These are phyloP conservation scores for Gila robusta DNA, from an alignment of 2,797 vertebrate genomes.

Conservation along the genomic window DNA sequence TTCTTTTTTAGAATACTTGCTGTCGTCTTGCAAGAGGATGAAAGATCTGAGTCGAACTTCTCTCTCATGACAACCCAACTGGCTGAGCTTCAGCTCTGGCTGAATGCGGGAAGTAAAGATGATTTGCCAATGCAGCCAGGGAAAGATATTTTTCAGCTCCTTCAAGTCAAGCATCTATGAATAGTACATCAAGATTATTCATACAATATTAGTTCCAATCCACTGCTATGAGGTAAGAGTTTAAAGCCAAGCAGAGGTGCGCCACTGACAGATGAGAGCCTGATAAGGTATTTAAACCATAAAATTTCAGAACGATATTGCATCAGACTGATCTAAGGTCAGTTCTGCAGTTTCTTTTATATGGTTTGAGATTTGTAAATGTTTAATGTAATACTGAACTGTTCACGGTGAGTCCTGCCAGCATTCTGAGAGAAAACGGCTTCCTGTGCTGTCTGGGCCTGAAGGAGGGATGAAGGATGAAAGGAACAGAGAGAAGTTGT, in stretches of 20 bases:
- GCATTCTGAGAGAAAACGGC: slow-evolving; percentile 8
- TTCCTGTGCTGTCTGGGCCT: slow-evolving; percentile 16
- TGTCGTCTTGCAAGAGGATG: slow-evolving; percentile 27
- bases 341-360: slow-evolving; percentile 34
- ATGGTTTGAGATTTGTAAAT: slow-evolving; percentile 34
- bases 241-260: not conserved
- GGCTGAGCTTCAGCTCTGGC: slow-evolving; percentile 28
- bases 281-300: slow-evolving; percentile 4
- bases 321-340: slow-evolving; percentile 28
- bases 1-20: slow-evolving; percentile 30
- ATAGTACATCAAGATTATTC: slow-evolving; percentile 55
- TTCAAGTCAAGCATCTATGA: slow-evolving; percentile 48
- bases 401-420: slow-evolving; percentile 29
- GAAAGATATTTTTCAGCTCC: slow-evolving; percentile 40
- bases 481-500: slow-evolving; percentile 20
- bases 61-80: slow-evolving; percentile 38
- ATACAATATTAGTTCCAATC: slow-evolving; percentile 50
- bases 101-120: slow-evolving; percentile 38
- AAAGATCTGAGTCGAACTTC: slow-evolving; percentile 27
- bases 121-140: slow-evolving; percentile 38
- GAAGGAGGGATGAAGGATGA: slow-evolving; percentile 32
- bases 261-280: slow-evolving; percentile 6
- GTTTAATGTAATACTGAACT: slow-evolving; percentile 29
- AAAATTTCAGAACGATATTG: not conserved
- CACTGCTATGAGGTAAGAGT: slow-evolving; percentile 25